Evolutionary conservation across 1,140 invertebrate species (phyloP), one percentile per base, ranked within the genome.

Genomic region (Hyles vespertilio): DNA sequence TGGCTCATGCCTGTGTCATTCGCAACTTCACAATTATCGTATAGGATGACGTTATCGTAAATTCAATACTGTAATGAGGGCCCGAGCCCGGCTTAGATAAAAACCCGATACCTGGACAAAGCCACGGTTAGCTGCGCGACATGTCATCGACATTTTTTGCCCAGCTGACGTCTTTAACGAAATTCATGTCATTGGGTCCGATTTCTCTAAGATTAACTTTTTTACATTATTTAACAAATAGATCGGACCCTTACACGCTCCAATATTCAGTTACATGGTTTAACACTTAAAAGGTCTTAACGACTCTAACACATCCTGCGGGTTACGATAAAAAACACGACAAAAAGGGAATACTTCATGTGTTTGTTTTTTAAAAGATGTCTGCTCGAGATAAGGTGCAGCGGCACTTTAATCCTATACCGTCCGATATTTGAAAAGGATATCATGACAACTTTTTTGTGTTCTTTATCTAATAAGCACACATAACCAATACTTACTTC

Each of bases 351-450:
- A 82, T 80, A 84, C 72, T 70, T 70, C 67, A 81, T 75, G 71
- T 85, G 83, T 86, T 86, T 88, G 83, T 88, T 88, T 88, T 88
- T 88, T 88, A 86, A 88, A 84, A 86, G 85, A 88, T 88, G 85
- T 86, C 85, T 86, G 79, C 77, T 70, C 60, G 63, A 82, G 85
- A 88, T 88, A 86, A 88, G 77, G 72, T 76, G 70, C 71, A 74
- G 81, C 85, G 85, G 85, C 81, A 79, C 85, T 86, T 88, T 85
- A 84, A 84, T 88, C 81, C 84, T 80, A 67, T 67, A 73, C 77
- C 79, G 80, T 77, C 72, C 81, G 82, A 87, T 85, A 85, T 88
- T 88, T 88, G 79, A 87, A 87, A 87, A 86, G 84, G 84, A 87
- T 86, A 84, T 82, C 83, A 88, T 86, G 83, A 88, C 83, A 84